Percentiles rank a stretch among this genome's conserved stretches.
These are phyloP conservation scores for Drosophila atroscutellata DNA, from an alignment of 2,888 invertebrate species.

Conservation along the genomic window DNA sequence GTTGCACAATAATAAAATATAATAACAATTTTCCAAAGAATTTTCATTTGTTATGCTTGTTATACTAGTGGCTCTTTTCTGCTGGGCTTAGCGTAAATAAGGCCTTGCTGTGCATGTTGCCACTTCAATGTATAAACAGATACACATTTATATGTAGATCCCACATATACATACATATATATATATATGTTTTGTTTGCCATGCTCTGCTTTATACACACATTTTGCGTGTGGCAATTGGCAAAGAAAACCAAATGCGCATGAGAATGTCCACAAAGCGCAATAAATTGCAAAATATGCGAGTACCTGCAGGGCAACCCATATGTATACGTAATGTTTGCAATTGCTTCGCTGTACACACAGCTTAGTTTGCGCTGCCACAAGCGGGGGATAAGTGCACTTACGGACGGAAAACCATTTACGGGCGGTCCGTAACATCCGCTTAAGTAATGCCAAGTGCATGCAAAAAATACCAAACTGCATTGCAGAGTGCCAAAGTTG, in stretches of 20 bases:
- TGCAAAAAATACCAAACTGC: constrained; percentile 46
- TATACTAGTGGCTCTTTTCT: constrained; percentile 9
- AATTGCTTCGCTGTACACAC: background rate
- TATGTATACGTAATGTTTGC: constrained; percentile 58
- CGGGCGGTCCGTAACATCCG: constrained; percentile 21
- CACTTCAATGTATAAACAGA: constrained; percentile 36
- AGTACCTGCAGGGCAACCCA: constrained; percentile 29
- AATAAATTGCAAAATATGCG: constrained; percentile 58
- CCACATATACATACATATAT: background rate
- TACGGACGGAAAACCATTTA: background rate
- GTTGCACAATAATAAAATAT: constrained; percentile 64
- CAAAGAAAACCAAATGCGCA: constrained; percentile 27
- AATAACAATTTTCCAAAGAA: constrained; percentile 39
- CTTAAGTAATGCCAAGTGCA: constrained; percentile 14
- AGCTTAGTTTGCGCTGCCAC: constrained; percentile 9
- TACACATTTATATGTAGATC: background rate
- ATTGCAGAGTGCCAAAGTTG: constrained; percentile 28
- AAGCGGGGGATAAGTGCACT: background rate
- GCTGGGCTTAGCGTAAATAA: constrained; percentile 17
- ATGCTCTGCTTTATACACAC: background rate
- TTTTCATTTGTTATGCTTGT: constrained; percentile 54
- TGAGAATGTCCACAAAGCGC: constrained; percentile 34
- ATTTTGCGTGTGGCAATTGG: constrained; percentile 42
- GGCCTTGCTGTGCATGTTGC: constrained; percentile 56
- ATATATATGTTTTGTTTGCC: background rate